These are phyloP conservation scores for Protonibea diacanthus DNA, from an alignment of 2,797 vertebrate species.

Conservation along the genomic window DNA sequence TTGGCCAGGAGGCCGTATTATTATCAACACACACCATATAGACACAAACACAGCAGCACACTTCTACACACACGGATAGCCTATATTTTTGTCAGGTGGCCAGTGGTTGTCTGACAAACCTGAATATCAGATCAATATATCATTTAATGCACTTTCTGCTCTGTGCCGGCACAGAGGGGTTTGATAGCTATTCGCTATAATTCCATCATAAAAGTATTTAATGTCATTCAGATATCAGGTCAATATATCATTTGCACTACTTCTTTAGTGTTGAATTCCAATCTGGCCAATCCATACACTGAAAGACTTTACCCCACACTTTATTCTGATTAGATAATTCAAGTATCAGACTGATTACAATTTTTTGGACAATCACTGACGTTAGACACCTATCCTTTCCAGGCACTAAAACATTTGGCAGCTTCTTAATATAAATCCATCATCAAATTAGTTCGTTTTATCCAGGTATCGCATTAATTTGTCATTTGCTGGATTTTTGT, in stretches of 20 bases:
- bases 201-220: slow-evolving; percentile 64
- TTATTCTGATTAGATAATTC: slow-evolving; percentile 44
- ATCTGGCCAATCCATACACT: slow-evolving; percentile 22
- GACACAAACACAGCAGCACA: slow-evolving; percentile 30
- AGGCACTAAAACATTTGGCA: slow-evolving; percentile 43
- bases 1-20: slow-evolving; percentile 60
- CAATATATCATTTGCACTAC: slow-evolving; percentile 58
- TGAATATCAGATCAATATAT: slow-evolving; percentile 76
- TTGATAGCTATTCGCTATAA: slow-evolving; percentile 53
- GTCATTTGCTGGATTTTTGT: slow-evolving; percentile 58
- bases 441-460: slow-evolving; percentile 33
- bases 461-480: slow-evolving; percentile 43
- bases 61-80: slow-evolving; percentile 27
- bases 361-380: slow-evolving; percentile 34
- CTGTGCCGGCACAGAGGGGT: slow-evolving; percentile 37
- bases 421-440: slow-evolving; percentile 37
- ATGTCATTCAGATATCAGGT: slow-evolving; percentile 59
- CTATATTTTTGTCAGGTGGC: slow-evolving; percentile 67
- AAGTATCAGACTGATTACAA: slow-evolving; percentile 31
- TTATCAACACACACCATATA: slow-evolving; percentile 44
- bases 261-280: slow-evolving; percentile 27
- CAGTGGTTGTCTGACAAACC: slow-evolving; percentile 59
- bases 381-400: slow-evolving; percentile 30
- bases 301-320: slow-evolving; percentile 27
- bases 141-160: slow-evolving; percentile 56